phyloP scores from a whole-genome alignment of 2,888 invertebrate species.

The Eristalis intricaria region DNA sequence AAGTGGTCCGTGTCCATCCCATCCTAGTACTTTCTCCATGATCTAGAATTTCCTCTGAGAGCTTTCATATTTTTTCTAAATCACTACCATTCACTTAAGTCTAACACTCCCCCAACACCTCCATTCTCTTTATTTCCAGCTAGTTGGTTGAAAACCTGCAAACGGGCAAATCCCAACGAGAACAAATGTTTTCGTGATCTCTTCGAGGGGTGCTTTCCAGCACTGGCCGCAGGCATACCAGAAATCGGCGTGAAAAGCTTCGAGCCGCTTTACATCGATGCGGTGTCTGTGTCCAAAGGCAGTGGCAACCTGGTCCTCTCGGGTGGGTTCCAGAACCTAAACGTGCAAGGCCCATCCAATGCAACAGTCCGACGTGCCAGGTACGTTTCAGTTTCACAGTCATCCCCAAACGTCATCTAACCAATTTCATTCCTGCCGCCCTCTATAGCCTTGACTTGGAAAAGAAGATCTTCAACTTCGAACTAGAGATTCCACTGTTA shows the following conservation, averaged over 20 bases:
- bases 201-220: slow-evolving; percentile 83
- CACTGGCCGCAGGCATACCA: slow-evolving; percentile 84
- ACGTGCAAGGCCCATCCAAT: slow-evolving; percentile 84
- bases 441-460: slow-evolving; percentile 82
- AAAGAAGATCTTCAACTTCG: slow-evolving; percentile 83
- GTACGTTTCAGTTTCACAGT: slow-evolving; percentile 72
- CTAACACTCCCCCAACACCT: too few relatives aligned
- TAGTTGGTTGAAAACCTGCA: slow-evolving; percentile 83
- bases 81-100: too few relatives aligned
- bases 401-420: neutral
- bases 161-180: slow-evolving; percentile 82
- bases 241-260: slow-evolving; percentile 84
- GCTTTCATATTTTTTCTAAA: too few relatives aligned
- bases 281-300: slow-evolving; percentile 83
- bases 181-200: slow-evolving; percentile 83
- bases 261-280: slow-evolving; percentile 83
- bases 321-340: slow-evolving; percentile 83
- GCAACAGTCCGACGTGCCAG: slow-evolving; percentile 81
- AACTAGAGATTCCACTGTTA: slow-evolving; percentile 83
- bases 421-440: neutral
- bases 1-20: too few relatives aligned
- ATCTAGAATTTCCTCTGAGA: too few relatives aligned
- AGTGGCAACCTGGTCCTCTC: slow-evolving; percentile 82
- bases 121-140: slow-evolving; percentile 80
- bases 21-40: too few relatives aligned